These are phyloP conservation scores for Psophia crepitans DNA, from an alignment of 2,113 vertebrate species.

Conservation along the genomic window DNA sequence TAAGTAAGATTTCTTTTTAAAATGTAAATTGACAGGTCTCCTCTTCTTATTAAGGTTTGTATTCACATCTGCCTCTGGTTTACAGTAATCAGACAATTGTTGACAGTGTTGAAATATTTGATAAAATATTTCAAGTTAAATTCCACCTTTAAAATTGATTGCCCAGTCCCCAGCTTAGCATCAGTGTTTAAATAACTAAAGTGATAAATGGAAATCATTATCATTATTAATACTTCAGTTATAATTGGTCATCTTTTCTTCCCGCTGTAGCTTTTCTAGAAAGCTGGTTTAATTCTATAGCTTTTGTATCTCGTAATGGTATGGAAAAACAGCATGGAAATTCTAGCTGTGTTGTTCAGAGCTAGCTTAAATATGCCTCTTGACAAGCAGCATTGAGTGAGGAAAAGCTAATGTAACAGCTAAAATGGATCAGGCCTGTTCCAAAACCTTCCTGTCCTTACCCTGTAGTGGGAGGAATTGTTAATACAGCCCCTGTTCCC, in stretches of 20 bases:
- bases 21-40: not conserved
- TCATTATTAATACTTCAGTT: not conserved
- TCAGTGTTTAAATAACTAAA: not conserved
- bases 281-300: not conserved
- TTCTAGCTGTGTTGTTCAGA: not conserved
- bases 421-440: not conserved
- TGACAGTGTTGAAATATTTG: not conserved
- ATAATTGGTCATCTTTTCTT: not conserved
- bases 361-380: not conserved
- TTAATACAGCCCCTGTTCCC: not conserved
- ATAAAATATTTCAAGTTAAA: not conserved
- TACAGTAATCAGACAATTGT: fast-evolving
- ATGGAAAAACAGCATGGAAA: not conserved
- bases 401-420: not conserved
- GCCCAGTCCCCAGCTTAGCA: not conserved
- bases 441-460: not conserved
- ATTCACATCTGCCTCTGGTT: not conserved
- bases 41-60: too few species aligned
- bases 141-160: not conserved
- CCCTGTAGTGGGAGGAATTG: not conserved
- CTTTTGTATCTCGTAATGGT: not conserved
- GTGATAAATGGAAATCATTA: not conserved
- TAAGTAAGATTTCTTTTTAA: not conserved
- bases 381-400: not conserved
- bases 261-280: not conserved